Percentiles rank a stretch among this genome's conserved stretches.
Evolutionary conservation across 2,888 invertebrate genomes (phyloP).

Genomic region (Drosophila formosana): DNA sequence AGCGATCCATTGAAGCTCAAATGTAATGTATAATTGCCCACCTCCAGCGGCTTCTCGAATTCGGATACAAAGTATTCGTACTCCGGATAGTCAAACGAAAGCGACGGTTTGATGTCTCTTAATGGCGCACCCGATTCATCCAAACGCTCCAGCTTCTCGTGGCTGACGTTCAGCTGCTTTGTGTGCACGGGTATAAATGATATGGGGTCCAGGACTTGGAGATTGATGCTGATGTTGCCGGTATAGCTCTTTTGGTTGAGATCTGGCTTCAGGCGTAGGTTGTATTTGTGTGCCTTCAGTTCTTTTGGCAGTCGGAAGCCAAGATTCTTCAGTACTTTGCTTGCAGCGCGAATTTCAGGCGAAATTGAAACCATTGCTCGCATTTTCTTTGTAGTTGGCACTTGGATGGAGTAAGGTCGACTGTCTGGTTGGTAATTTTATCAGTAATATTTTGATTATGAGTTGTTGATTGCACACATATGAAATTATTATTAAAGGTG

Average conservation of each 20-base stretch:
- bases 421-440: conserved; percentile 48
- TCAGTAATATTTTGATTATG: conserved; percentile 20
- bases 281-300: conserved; percentile 88
- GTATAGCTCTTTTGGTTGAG: conserved; percentile 87
- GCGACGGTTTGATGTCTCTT: conserved; percentile 61
- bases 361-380: conserved; percentile 56
- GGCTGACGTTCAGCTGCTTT: conserved; percentile 85
- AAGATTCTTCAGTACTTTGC: conserved; percentile 82
- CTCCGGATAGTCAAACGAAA: conserved; percentile 80
- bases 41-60: conserved; percentile 79
- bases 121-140: conserved; percentile 66
- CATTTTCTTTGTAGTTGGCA: conserved; percentile 46
- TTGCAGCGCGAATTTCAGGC: conserved; percentile 76
- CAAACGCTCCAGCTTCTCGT: conserved; percentile 83
- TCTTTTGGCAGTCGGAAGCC: conserved; percentile 87
- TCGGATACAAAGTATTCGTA: conserved; percentile 85
- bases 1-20: conserved; percentile 89
- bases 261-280: conserved; percentile 88
- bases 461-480: not conserved
- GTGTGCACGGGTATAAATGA: conserved; percentile 86
- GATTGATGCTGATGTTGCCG: conserved; percentile 87
- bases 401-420: conserved; percentile 56
- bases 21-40: conserved; percentile 86
- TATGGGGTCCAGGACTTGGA: conserved; percentile 85
- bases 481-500: not conserved